Evolutionary conservation across 2,888 invertebrate species (phyloP).

Genomic region (Platycnemis pennipes): DNA sequence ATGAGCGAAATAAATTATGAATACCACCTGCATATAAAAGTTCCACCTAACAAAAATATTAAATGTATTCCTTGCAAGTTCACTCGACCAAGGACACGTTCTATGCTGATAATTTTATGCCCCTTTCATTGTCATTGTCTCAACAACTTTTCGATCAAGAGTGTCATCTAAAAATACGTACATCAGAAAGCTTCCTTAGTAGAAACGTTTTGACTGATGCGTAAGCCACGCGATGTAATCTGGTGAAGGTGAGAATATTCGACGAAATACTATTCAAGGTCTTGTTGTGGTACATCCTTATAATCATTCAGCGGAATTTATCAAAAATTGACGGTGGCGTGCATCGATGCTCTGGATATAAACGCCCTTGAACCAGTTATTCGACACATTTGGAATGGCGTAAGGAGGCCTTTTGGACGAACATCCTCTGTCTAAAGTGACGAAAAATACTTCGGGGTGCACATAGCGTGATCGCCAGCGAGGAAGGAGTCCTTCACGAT

Average conservation of each 20-base stretch:
- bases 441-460: background rate
- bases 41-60: too few species aligned
- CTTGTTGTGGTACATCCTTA: background rate
- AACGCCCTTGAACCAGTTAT: slow-evolving; percentile 12
- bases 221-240: background rate
- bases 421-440: background rate
- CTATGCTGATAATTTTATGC: too few species aligned
- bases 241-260: background rate
- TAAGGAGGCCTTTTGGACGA: background rate
- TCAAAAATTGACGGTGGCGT: background rate
- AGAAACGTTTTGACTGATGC: too few species aligned
- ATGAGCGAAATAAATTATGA: too few species aligned
- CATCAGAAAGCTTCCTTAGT: too few species aligned
- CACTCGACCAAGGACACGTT: too few species aligned
- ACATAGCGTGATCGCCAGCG: background rate
- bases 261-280: background rate
- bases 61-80: too few species aligned
- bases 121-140: too few species aligned
- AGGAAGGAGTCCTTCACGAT: background rate
- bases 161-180: too few species aligned
- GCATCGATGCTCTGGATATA: background rate
- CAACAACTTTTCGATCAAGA: too few species aligned
- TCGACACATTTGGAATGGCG: background rate
- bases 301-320: background rate
- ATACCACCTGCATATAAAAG: too few species aligned